phyloP scores from a whole-genome alignment of 2,797 vertebrate species.

The Rhynchotus rufescens region DNA sequence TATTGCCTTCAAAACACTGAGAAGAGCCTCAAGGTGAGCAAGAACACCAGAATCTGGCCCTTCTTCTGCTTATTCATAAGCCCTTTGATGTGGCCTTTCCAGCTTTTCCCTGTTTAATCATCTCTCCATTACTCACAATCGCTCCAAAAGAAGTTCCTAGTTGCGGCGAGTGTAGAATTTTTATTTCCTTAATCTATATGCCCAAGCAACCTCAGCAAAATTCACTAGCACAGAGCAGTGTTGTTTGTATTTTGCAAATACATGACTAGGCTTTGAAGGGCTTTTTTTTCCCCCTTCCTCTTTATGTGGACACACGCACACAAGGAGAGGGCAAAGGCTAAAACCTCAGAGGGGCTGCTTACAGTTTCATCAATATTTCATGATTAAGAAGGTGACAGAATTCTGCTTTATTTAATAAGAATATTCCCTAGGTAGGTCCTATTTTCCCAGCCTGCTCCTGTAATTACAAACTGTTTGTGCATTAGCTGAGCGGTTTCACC shows the following conservation, averaged over 20 bases:
- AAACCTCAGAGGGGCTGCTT: constrained; percentile 64
- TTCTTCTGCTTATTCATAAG: not conserved
- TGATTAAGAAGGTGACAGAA: constrained; percentile 77
- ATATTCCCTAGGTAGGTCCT: constrained; percentile 57
- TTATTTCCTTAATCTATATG: constrained; percentile 36
- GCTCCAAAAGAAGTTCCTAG: constrained; percentile 6
- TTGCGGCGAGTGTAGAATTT: constrained; percentile 15
- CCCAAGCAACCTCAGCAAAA: constrained; percentile 45
- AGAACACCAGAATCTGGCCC: not conserved
- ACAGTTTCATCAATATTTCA: constrained; percentile 78
- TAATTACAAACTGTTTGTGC: constrained; percentile 57
- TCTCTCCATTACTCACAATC: not conserved
- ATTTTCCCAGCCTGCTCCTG: constrained; percentile 48
- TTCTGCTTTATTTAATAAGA: constrained; percentile 76
- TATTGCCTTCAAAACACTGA: not conserved
- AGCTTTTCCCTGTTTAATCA: not conserved
- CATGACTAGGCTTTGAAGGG: not conserved
- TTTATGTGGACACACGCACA: constrained; percentile 31
- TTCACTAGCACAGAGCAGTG: not conserved
- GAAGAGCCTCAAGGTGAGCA: not conserved
- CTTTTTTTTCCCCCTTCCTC: not conserved
- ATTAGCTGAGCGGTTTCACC: constrained; percentile 15
- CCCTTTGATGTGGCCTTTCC: not conserved
- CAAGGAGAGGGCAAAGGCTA: constrained; percentile 69
- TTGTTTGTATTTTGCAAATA: constrained; percentile 45